Evolutionary conservation across 2,888 invertebrate species (phyloP), one percentile per base, ranked within the genome.

Genomic region (Arctia plantaginis): DNA sequence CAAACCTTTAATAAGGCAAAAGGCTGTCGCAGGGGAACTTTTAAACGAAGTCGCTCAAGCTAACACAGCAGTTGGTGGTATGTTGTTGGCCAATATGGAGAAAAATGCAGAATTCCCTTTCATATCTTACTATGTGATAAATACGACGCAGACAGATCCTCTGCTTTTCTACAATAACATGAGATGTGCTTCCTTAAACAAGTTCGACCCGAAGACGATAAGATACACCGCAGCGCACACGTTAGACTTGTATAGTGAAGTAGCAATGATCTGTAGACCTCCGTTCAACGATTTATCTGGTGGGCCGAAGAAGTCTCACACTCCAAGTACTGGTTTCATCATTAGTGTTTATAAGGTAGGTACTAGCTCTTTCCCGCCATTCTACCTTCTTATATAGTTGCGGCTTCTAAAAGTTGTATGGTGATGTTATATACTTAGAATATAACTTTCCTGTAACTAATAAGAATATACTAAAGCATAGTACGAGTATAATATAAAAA

Each of bases 71-170:
- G 97, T 97, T 1, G 98, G 98, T 8, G 98, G 98, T 72, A 98
- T 98, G 97, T 92, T 98, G n/a, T 93, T 98, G 69, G 98, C 98
- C 27, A 98, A 98, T 88, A 98, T 98, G 98, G 98, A 98, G 90
- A 97, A 97, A 89, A 98, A 97, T 90, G 98, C 98, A 59, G 98
- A 98, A 89, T 99, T 98, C 89, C 98, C 98, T 23, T 98, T 98
- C 94, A 98, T 99, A 96, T 97, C 98, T 23, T 98, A 98, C 91
- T 98, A 98, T 94, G 97, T 98, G 88, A 98, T 99, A 93, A 98
- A 98, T 91, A 98, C 98, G 75, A 97, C 97, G 80, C 98, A 98
- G 94, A 98, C 98, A 70, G 98, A 98, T 93, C 98, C 98, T 72
- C 96, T 97, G 85, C 97, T 98, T 83, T 98, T 98, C 94, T 98